These are phyloP conservation scores for Nomada goodeniana DNA, from an alignment of 2,888 invertebrate genomes.

Conservation along the genomic window DNA sequence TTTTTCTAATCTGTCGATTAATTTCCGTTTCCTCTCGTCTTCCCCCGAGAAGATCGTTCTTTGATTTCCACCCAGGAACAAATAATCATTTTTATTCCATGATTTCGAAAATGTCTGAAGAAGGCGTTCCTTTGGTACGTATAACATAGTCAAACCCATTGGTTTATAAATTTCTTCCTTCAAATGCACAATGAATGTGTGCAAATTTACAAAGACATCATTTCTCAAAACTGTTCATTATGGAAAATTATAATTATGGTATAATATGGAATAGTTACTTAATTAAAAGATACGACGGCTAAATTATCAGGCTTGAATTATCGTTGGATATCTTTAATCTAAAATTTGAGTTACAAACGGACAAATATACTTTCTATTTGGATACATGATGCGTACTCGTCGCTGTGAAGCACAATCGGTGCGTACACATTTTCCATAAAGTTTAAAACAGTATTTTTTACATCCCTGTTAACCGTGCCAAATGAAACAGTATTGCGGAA, in stretches of 20 bases:
- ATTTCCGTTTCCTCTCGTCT: conserved; percentile 49
- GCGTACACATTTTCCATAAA: conserved; percentile 80
- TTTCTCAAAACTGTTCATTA: conserved; percentile 78
- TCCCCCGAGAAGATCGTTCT: conserved; percentile 7
- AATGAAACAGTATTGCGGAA: conserved; percentile 76
- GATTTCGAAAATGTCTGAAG: conserved; percentile 82
- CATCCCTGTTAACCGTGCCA: conserved; percentile 71
- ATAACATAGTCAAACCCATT: conserved; percentile 85
- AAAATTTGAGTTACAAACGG: background rate
- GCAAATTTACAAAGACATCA: conserved; percentile 85
- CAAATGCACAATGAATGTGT: conserved; percentile 85
- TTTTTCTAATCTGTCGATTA: conserved; percentile 76
- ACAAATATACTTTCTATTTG: conserved; percentile 2
- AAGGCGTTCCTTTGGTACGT: conserved; percentile 85
- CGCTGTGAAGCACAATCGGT: conserved; percentile 84
- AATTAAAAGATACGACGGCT: too few relatives aligned
- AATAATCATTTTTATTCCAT: conserved; percentile 1
- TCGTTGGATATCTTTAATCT: too few relatives aligned
- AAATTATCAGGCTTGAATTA: too few relatives aligned
- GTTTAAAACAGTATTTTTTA: conserved; percentile 72
- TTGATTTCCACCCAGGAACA: conserved; percentile 25
- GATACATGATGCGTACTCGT: conserved; percentile 77
- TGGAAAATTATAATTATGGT: conserved; percentile 21
- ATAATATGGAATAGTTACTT: background rate
- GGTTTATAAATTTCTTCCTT: conserved; percentile 86